Evolutionary conservation across 1,140 invertebrate genomes (phyloP).

Genomic region (Glomeris maerens): DNA sequence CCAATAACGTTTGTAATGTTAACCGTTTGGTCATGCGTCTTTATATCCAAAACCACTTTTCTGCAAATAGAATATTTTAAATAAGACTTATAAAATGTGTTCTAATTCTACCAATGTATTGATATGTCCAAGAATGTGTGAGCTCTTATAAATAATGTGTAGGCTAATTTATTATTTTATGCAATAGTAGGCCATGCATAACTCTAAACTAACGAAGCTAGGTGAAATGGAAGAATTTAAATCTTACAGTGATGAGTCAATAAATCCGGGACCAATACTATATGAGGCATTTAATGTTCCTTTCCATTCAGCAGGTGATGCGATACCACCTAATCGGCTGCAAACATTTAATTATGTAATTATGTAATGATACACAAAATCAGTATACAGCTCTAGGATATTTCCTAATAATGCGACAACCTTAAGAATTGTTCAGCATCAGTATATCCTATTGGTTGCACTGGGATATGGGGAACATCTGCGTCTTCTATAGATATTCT

Average conservation of each 20-base stretch:
- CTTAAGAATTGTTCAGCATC: conserved; percentile 17
- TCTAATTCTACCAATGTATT: too few relatives aligned
- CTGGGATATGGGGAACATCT: conserved; percentile 19
- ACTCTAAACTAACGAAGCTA: too few relatives aligned
- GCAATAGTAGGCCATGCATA: too few relatives aligned
- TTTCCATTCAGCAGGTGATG: conserved; percentile 30
- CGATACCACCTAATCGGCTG: conserved; percentile 18
- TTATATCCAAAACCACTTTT: conserved; percentile 14
- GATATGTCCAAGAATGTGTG: too few relatives aligned
- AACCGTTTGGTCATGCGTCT: conserved; percentile 19
- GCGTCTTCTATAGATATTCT: conserved; percentile 15
- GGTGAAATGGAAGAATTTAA: too few relatives aligned
- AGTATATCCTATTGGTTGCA: conserved; percentile 20
- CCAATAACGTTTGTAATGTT: conserved; percentile 35
- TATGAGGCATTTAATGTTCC: conserved; percentile 31
- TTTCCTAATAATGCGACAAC: conserved; percentile 1
- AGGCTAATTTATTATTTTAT: too few relatives aligned
- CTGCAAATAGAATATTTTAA: background rate
- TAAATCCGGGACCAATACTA: conserved; percentile 31
- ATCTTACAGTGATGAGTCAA: conserved; percentile 12
- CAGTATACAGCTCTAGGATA: background rate
- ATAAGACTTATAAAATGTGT: too few relatives aligned
- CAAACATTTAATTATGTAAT: background rate
- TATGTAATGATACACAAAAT: too few relatives aligned
- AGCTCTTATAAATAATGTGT: too few relatives aligned